Conservation (phyloP, 2,888 invertebrate genomes). For the Eubasilissa splendida region DNA sequence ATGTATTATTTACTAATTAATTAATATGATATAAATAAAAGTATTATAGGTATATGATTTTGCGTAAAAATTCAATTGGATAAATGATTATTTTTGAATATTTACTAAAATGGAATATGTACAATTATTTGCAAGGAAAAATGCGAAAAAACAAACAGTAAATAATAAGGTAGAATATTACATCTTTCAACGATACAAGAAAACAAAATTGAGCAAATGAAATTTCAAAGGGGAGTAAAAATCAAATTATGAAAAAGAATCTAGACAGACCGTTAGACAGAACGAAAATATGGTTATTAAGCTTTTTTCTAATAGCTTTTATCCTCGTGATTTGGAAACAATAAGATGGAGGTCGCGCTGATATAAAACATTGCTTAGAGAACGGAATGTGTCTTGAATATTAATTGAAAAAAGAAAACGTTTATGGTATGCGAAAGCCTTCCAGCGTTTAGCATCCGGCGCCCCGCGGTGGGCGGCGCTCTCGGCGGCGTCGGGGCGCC, state of each 20-base stretch:
- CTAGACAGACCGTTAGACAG: too few species aligned
- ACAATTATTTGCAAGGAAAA: neutral
- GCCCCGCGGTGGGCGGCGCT: constrained; percentile 36
- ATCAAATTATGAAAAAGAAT: too few species aligned
- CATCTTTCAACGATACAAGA: neutral
- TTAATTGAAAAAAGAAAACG: constrained; percentile 55
- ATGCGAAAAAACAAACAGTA: neutral
- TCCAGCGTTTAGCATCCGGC: constrained; percentile 43
- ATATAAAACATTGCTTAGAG: constrained; percentile 32
- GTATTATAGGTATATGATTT: too few species aligned
- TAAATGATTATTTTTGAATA: too few species aligned
- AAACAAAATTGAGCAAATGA: neutral
- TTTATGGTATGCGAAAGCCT: constrained; percentile 45
- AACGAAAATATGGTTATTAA: neutral
- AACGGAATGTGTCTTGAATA: constrained; percentile 56
- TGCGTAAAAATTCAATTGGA: too few species aligned
- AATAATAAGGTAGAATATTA: neutral
- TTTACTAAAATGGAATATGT: too few species aligned
- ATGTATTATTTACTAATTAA: too few species aligned
- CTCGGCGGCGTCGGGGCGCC: constrained; percentile 37
- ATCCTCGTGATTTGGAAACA: constrained; percentile 40
- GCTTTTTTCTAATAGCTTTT: constrained; percentile 28
- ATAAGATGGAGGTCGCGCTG: constrained; percentile 37
- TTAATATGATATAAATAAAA: too few species aligned
- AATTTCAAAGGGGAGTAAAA: too few species aligned